Conservation (phyloP, 2,797 vertebrate species). For the Varecia variegata region DNA sequence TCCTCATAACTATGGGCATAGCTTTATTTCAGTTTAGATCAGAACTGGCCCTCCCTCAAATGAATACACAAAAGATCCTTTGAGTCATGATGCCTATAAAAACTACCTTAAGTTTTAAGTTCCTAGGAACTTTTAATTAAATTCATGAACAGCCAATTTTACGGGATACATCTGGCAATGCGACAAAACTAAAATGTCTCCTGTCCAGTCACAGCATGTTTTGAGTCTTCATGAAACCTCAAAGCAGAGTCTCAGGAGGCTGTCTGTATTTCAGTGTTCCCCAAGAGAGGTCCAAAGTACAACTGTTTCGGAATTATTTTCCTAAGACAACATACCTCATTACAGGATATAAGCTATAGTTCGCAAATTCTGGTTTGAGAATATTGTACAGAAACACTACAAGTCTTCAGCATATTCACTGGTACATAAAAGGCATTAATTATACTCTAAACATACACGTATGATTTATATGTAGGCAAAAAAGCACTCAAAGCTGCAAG, state of each 20-base stretch:
- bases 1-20: not conserved
- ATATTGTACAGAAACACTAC: not conserved
- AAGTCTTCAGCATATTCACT: conserved; percentile 11
- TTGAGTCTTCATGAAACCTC: conserved; percentile 16
- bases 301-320: conserved; percentile 28
- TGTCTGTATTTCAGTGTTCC: conserved; percentile 18
- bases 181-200: conserved; percentile 35
- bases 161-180: conserved; percentile 37
- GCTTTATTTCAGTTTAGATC: conserved; percentile 20
- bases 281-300: not conserved
- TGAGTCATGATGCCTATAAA: conserved; percentile 43
- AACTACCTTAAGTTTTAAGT: conserved; percentile 34
- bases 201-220: not conserved
- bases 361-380: not conserved
- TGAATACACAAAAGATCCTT: conserved; percentile 8
- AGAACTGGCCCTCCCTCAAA: conserved; percentile 20
- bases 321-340: not conserved
- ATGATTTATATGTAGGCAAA: not conserved
- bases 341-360: not conserved
- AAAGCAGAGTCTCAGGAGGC: conserved; percentile 16
- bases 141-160: conserved; percentile 23
- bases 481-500: conserved; percentile 12
- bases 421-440: not conserved
- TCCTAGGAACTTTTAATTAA: conserved; percentile 58
- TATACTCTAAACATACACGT: not conserved